Evolutionary conservation across 2,888 invertebrate species (phyloP).

Genomic region (Tribolium freemani): DNA sequence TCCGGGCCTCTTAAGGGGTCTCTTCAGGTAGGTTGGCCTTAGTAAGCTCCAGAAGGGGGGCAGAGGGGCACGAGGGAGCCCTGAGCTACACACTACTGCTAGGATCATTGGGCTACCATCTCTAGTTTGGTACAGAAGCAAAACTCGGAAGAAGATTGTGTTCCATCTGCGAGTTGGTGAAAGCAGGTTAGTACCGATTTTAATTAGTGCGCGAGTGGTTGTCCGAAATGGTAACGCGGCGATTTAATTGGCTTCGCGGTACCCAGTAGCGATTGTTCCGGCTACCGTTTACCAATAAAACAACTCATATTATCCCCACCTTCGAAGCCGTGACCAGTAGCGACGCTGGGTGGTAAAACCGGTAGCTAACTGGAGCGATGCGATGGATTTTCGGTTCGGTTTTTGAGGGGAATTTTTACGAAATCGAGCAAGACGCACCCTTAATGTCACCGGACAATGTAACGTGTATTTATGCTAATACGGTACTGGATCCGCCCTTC

Average conservation of each 20-base stretch:
- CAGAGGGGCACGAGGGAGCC: constrained; percentile 61
- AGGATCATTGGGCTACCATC: constrained; percentile 68
- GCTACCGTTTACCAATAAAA: constrained; percentile 44
- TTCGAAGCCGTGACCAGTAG: constrained; percentile 40
- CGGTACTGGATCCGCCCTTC: constrained; percentile 60
- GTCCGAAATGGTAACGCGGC: background rate
- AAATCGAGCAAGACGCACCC: constrained; percentile 42
- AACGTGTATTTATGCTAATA: constrained; percentile 65
- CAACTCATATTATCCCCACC: constrained; percentile 45
- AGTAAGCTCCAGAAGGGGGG: constrained; percentile 58
- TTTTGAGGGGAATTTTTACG: background rate
- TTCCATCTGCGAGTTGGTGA: background rate
- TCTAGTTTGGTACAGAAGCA: constrained; percentile 68
- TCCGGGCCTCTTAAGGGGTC: constrained; percentile 58
- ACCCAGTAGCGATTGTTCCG: constrained; percentile 52
- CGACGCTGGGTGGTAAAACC: constrained; percentile 47
- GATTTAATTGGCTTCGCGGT: constrained; percentile 53
- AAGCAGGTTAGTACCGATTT: constrained; percentile 26
- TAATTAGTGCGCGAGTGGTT: constrained; percentile 6
- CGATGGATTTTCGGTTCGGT: background rate
- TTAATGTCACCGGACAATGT: constrained; percentile 57
- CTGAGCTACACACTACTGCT: constrained; percentile 67
- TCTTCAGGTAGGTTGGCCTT: constrained; percentile 63
- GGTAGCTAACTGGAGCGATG: constrained; percentile 51
- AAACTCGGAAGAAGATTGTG: constrained; percentile 54